A percentile compares a stretch with the other conserved stretches of the same genome.
phyloP scores from a whole-genome alignment of 64 coral and sea anemone genomes.

The Montipora efflorescens region DNA sequence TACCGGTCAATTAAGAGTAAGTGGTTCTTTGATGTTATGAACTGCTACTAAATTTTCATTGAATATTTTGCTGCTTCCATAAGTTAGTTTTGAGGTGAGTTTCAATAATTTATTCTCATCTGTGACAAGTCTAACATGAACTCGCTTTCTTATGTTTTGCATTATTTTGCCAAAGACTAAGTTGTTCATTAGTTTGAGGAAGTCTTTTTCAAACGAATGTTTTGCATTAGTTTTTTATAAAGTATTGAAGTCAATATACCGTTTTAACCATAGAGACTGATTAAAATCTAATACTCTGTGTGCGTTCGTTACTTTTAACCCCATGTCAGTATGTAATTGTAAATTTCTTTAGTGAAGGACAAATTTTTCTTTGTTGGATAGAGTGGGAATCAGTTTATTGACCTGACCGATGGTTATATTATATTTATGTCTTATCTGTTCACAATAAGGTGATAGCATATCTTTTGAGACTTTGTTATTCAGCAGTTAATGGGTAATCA shows the following conservation, averaged over 20 bases:
- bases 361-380: not conserved
- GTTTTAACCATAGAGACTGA: not conserved
- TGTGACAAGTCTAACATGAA: too few relatives aligned
- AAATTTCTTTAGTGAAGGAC: conserved; percentile 1
- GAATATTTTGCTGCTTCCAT: too few relatives aligned
- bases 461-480: conserved; percentile 8
- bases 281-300: not conserved
- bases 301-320: not conserved
- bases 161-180: not conserved
- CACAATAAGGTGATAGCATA: not conserved
- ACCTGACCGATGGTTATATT: not conserved
- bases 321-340: not conserved
- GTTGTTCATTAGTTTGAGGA: conserved; percentile 16
- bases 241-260: not conserved
- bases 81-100: too few relatives aligned
- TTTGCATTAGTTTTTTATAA: not conserved
- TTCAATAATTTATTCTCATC: too few relatives aligned
- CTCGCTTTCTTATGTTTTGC: not conserved
- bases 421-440: not conserved
- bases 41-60: too few relatives aligned
- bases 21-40: too few relatives aligned
- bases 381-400: not conserved
- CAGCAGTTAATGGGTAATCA: conserved; percentile 13
- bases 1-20: too few relatives aligned
- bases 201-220: conserved; percentile 5